Evolutionary conservation across 1,140 invertebrate genomes (phyloP), one percentile per base, ranked within the genome.

Genomic region (Lepidurus arcticus): DNA sequence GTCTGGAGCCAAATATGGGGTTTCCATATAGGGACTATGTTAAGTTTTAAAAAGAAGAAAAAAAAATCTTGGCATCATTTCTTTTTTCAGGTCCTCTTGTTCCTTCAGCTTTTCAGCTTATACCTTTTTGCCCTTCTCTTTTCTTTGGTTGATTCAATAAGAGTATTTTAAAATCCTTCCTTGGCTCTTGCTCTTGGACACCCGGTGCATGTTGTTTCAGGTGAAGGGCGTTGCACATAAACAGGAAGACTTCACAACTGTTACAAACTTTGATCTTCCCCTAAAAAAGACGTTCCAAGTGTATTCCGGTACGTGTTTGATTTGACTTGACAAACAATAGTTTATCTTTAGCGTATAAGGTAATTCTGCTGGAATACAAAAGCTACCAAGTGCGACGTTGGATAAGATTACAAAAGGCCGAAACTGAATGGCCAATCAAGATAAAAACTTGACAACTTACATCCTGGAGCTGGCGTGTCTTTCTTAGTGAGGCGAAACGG

Each of bases 401-500:
- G 8, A 21, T 21, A 16, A 65, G 21, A 65, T 65, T 65, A n/a
- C 53, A 7, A n/a, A 21, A 65, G 16, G 16, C 16, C 21, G 21
- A 65, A 65, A 65, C 16, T 13, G 13, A 65, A 65, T 13, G 21
- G 7, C 53, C n/a, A 65, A 65, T 43, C 26, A 75, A 45, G 74
- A 76, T 42, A n/a, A 79, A 13, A 42, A 74, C 47, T 26, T 16
- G 65, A 24, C 13, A 79, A 79, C 78, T 79, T 79, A 79, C 78
- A 79, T 75, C 78, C 78, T 24, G 78, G 78, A 53, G 78, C 78
- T 75, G 73, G 78, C n/a, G 45, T 53, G 26, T 79, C 78, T 74
- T 79, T 79, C 78, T 74, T 79, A 45, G 78, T 75, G 44, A 79
- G 74, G 11, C 78, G 73, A 74, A 74, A 79, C 13, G 78, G 78